phyloP scores from a whole-genome alignment of 2,797 vertebrate genomes.

The Sebastolobus altivelis region DNA sequence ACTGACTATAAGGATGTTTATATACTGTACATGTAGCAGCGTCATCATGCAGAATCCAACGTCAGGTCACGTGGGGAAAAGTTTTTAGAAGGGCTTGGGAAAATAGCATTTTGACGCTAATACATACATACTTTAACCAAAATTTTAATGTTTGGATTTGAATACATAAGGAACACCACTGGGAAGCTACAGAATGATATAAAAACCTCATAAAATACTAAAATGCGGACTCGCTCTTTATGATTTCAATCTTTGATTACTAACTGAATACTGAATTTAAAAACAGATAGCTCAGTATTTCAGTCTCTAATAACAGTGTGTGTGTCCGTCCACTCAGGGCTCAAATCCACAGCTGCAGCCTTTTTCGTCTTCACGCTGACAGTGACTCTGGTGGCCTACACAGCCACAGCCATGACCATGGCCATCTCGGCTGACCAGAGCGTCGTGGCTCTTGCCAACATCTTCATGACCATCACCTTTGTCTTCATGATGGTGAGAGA shows the following conservation, averaged over 20 bases:
- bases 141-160: too few species aligned
- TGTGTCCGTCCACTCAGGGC: slow-evolving; percentile 78
- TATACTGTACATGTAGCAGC: too few species aligned
- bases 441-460: slow-evolving; percentile 88
- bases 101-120: too few species aligned
- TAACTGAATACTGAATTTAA: background rate
- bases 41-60: too few species aligned
- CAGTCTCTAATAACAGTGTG: background rate
- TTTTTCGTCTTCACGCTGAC: slow-evolving; percentile 92
- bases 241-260: background rate
- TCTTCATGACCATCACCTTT: slow-evolving; percentile 90
- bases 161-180: too few species aligned
- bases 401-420: slow-evolving; percentile 90
- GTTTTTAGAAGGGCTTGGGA: too few species aligned
- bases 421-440: slow-evolving; percentile 92
- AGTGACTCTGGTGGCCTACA: slow-evolving; percentile 87
- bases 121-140: too few species aligned
- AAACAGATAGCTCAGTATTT: background rate
- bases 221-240: too few species aligned
- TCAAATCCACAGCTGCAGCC: slow-evolving; percentile 83
- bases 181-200: too few species aligned
- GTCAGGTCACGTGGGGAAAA: too few species aligned
- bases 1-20: too few species aligned
- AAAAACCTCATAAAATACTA: too few species aligned
- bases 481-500: slow-evolving; percentile 94